phyloP scores from a whole-genome alignment of 1,140 invertebrate species.

The Heliconius hermathena region DNA sequence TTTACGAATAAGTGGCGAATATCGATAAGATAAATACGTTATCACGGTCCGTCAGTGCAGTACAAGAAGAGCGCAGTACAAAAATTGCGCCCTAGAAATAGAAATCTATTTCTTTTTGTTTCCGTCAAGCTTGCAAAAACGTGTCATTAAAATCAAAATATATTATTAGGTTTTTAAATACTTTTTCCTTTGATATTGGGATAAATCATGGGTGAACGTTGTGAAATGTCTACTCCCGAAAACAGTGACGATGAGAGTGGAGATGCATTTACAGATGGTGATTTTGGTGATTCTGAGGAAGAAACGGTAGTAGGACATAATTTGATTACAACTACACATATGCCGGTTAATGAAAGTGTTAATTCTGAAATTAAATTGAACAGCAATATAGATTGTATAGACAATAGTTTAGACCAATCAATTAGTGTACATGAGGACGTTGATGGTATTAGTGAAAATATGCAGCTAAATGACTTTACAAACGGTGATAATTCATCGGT shows the following conservation, averaged over 20 bases:
- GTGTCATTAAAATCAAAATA: neutral
- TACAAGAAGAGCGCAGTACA: constrained; percentile 43
- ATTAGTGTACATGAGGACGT: constrained; percentile 36
- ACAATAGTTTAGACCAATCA: constrained; percentile 26
- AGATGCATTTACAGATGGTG: constrained; percentile 75
- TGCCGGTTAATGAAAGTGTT: constrained; percentile 66
- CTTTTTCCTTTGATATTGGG: neutral
- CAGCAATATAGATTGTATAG: constrained; percentile 35
- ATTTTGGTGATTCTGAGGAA: constrained; percentile 73
- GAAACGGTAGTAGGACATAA: constrained; percentile 56
- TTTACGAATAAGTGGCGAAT: constrained; percentile 52
- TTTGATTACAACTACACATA: constrained; percentile 44
- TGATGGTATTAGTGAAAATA: constrained; percentile 30
- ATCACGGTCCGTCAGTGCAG: constrained; percentile 54
- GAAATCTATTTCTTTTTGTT: constrained; percentile 47
- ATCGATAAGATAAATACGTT: constrained; percentile 68
- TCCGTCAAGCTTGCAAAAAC: neutral
- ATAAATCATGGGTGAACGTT: constrained; percentile 57
- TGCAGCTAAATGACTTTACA: constrained; percentile 27
- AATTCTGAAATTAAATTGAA: constrained; percentile 52
- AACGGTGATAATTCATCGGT: constrained; percentile 35
- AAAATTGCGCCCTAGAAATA: constrained; percentile 67
- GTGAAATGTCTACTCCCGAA: constrained; percentile 60
- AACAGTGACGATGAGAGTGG: constrained; percentile 74
- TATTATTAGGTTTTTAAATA: neutral